phyloP scores from a whole-genome alignment of 2,113 vertebrate genomes.

The Agelaius tricolor region DNA sequence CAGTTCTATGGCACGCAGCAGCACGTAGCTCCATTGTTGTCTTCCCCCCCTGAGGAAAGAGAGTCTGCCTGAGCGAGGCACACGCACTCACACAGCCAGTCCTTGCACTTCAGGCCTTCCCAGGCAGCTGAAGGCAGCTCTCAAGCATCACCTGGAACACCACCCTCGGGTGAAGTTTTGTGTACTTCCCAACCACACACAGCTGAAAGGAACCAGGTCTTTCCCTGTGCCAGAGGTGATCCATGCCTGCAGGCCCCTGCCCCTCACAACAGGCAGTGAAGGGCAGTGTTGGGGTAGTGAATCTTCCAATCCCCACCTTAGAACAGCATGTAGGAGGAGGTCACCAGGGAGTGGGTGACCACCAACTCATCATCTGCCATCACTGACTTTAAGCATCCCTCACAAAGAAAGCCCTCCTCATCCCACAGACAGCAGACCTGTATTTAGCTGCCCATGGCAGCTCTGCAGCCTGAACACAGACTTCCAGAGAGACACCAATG shows the following conservation, averaged over 20 bases:
- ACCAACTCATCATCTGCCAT: background rate
- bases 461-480: background rate
- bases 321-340: fast-evolving
- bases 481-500: background rate
- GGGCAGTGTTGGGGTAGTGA: fast-evolving
- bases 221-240: background rate
- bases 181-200: fast-evolving
- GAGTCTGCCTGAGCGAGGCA: fast-evolving
- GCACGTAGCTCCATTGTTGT: fast-evolving
- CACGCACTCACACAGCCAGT: too few relatives aligned
- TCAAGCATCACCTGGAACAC: too few relatives aligned
- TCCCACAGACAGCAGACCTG: too few relatives aligned
- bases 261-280: fast-evolving
- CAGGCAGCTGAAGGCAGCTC: background rate
- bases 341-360: background rate
- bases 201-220: fast-evolving
- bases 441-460: fast-evolving
- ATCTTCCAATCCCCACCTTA: too few relatives aligned
- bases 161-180: fast-evolving
- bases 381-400: background rate
- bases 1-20: background rate
- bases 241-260: fast-evolving
- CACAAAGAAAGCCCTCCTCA: background rate
- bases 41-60: background rate
- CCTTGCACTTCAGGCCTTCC: background rate